These are phyloP conservation scores for Gallinago paraguaiae DNA, from an alignment of 2,113 vertebrate species.

Conservation along the genomic window DNA sequence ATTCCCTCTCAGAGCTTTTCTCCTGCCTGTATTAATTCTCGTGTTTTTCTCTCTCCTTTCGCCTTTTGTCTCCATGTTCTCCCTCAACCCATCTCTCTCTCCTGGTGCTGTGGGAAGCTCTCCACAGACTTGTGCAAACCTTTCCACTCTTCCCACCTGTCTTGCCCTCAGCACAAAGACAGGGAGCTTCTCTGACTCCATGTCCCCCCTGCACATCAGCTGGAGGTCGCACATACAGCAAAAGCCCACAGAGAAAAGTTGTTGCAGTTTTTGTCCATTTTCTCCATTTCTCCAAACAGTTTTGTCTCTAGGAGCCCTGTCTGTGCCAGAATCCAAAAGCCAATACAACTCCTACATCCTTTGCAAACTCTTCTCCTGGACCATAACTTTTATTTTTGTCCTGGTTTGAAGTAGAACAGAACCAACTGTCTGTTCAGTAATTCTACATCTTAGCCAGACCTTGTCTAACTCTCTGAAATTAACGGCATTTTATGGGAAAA, in stretches of 20 bases:
- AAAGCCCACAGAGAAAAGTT: no score
- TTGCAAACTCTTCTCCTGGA: background rate
- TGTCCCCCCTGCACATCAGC: accelerated
- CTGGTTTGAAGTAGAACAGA: no score
- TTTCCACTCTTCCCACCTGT: no score
- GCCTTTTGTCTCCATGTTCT: accelerated
- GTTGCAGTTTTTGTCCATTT: background rate
- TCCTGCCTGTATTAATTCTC: background rate
- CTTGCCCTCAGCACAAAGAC: accelerated
- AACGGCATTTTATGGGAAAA: no score
- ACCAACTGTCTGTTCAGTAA: no score
- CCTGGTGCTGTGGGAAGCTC: background rate
- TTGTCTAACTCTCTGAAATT: no score
- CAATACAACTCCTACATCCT: background rate
- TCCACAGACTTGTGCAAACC: background rate
- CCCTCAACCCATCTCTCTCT: no score
- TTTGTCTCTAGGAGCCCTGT: background rate
- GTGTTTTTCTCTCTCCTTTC: background rate
- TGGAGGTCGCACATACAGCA: background rate
- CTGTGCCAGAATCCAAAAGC: background rate
- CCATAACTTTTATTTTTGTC: background rate
- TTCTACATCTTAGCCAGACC: no score
- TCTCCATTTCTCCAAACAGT: no score
- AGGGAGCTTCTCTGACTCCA: accelerated
- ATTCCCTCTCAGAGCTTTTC: background rate